Evolutionary conservation across 2,113 vertebrate genomes (phyloP), one percentile per base, ranked within the genome.

Genomic region (Lophotis ruficrista): DNA sequence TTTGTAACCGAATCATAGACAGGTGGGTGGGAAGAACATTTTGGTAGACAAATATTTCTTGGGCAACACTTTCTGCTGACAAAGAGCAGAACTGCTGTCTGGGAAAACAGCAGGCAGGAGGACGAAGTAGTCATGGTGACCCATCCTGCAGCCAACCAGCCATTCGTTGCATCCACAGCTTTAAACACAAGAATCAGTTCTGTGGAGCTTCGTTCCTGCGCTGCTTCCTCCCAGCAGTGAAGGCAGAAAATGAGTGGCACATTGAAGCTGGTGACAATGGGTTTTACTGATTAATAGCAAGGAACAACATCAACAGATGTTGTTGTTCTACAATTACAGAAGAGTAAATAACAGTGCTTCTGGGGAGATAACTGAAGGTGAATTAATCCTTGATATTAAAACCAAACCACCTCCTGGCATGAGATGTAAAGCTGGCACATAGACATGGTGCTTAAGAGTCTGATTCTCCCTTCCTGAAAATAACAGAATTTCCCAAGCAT

Each of bases 41-140:
- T 96, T 91, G 87, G 83, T 90, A 89, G 95, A 96, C 91, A 97
- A 95, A 94, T 96, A 90, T 83, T 91, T 94, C 81, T 94, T 91
- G 95, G 89, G 66, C 93, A 96, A 96, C 93, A 94, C 53, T 61
- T 90, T 94, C 90, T 62, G 83, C 88, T 93, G 78, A 94, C 90
- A 97, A 96, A 94, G 69, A 83, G 68, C 97, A 96, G 96, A 97
- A 87, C 93, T 96, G 92, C 87, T 83, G 41, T 83, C 71, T 33
- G 66, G 89, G 64, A 77, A 87, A 87, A 90, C 21, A 70, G 85
- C 33, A 53, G 48, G 65, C 43, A 73, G 35, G 38, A 76, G 14
- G 30, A 68, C 65, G 82, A 73, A 94, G 94, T 93, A 96, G 86
- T 77, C 28, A 20, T 86, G 94, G 94, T 89, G 93, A 97, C 94